These are phyloP conservation scores for Terebella lapidaria DNA, from an alignment of 2,888 invertebrate species.

Conservation along the genomic window DNA sequence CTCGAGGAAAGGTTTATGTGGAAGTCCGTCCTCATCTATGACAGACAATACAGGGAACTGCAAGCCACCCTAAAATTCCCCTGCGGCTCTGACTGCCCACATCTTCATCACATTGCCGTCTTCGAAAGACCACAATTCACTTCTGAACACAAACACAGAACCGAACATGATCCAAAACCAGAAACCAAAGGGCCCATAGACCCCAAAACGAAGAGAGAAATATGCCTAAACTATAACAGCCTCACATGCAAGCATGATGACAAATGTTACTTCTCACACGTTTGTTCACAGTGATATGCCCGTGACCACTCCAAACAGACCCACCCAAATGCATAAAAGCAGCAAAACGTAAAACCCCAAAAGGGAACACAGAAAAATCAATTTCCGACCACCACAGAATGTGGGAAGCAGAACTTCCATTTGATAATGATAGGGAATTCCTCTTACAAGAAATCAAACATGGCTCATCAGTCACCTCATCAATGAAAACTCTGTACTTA, in stretches of 20 bases:
- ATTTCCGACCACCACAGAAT: no score
- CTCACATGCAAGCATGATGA: background rate
- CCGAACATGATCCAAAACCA: no score
- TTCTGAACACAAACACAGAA: no score
- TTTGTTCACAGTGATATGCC: background rate
- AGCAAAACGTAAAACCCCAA: background rate
- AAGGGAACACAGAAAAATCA: background rate
- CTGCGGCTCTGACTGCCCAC: background rate
- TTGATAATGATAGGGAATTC: slow-evolving; percentile 2
- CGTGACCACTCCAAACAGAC: background rate
- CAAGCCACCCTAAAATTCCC: background rate
- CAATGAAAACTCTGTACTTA: background rate
- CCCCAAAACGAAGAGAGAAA: background rate
- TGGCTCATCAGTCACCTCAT: background rate
- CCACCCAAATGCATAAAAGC: background rate
- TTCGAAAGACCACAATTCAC: no score
- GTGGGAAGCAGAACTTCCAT: background rate
- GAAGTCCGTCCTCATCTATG: background rate
- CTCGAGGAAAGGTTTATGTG: no score
- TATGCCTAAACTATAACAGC: background rate
- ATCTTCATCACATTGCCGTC: background rate
- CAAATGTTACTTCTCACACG: background rate
- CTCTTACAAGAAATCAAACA: background rate
- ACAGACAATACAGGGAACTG: slow-evolving; percentile 2
- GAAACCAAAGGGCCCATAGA: background rate